Conservation (phyloP, 2,113 vertebrate genomes). For the human (Homo sapiens) region DNA sequence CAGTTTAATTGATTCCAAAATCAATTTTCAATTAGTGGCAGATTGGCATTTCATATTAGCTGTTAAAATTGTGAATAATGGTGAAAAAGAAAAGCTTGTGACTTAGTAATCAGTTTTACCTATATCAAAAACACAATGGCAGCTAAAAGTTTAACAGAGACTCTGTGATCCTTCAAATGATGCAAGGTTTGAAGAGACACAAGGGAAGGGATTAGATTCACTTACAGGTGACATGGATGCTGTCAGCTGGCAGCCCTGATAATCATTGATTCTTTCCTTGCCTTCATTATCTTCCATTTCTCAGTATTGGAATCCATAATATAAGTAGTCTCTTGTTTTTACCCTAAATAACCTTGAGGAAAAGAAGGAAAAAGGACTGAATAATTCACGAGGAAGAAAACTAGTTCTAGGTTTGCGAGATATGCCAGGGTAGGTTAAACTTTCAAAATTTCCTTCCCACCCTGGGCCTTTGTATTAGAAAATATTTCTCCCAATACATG, state of each 20-base stretch:
- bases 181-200: neutral
- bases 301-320: neutral
- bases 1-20: slow-evolving; percentile 81
- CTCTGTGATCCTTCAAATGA: neutral
- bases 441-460: slow-evolving; percentile 17
- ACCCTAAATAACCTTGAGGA: neutral
- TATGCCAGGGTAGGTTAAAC: neutral
- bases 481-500: neutral
- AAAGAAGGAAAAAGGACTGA: neutral
- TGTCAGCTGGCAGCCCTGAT: neutral
- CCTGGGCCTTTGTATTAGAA: neutral
- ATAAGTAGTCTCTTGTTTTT: neutral
- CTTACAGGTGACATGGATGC: neutral
- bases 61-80: slow-evolving; percentile 74
- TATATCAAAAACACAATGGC: slow-evolving; percentile 66
- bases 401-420: neutral
- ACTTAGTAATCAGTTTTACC: slow-evolving; percentile 74
- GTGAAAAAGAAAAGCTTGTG: slow-evolving; percentile 68
- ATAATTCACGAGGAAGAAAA: neutral
- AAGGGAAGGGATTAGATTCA: neutral
- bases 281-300: neutral
- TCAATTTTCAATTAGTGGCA: slow-evolving; percentile 85
- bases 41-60: slow-evolving; percentile 77
- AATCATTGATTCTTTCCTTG: neutral
- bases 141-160: slow-evolving; percentile 35